Base-by-base conservation (phyloP, 1,140 invertebrate species). In the Drosophila ercepeae region DNA sequence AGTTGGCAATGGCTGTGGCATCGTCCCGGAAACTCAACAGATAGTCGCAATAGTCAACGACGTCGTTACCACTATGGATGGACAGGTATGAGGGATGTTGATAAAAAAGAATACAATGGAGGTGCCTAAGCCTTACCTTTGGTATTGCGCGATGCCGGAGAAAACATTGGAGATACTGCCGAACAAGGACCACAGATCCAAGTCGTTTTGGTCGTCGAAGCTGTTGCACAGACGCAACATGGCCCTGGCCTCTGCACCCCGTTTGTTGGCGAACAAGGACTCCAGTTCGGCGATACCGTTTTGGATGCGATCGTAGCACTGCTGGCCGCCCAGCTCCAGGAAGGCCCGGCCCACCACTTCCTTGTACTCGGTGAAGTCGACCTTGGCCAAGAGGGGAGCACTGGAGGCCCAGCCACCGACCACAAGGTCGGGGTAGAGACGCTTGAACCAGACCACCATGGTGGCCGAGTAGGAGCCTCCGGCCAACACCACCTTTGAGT, bases 381-480 rank as follows among this genome's bases (percentile, higher is more conserved):
- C 59, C 48, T 90, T 90, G 50, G 90, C 89, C 19, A 82, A 19
- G 13, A 97, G 91, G 3, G 96, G 96, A 9, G 93, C 96, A 90
- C 95, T 96, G 19, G 95, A 95, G 1, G 95, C 94, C 48, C 97
- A 92, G 16, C 95, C 94, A 7, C 95, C 95, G 81, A 95, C 89
- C 0, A 96, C 93, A 2, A 97, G 91, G 70, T 97, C 93, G 5
- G 97, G 96, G 86, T 97, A 97, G 61, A 95, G 94, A 1, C 94
- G 82, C 81, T 95, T 92, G 73, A 95, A 93, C 96, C 96, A 97
- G 3, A 95, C 94, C 21, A 95, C 95, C 91, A 97, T 93, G 18
- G 93, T 94, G 63, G 95, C 96, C 16, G 95, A 93, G 88, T 97
- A 97, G 6, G 95, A 96, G 32, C 96, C 95, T 34, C 96, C 96